These are phyloP conservation scores for Hypena proboscidalis DNA, from an alignment of 2,888 invertebrate genomes.

Conservation along the genomic window DNA sequence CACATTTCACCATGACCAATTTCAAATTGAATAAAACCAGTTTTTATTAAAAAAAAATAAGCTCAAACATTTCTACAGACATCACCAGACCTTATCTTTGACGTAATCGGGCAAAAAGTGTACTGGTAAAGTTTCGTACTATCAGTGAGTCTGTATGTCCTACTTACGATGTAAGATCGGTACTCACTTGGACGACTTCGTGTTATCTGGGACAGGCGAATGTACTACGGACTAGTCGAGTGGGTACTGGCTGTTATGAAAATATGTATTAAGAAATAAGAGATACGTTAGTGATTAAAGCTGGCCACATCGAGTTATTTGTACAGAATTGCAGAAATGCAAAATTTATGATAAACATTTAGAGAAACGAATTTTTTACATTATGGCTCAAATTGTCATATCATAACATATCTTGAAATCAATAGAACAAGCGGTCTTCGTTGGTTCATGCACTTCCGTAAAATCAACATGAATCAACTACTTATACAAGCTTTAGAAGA, in stretches of 20 bases:
- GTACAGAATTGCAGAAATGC: too few species aligned
- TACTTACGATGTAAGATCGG: conserved; percentile 44
- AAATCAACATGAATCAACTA: too few species aligned
- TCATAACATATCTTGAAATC: too few species aligned
- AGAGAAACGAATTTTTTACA: too few species aligned
- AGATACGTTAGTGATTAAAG: conserved; percentile 10
- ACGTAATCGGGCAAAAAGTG: conserved; percentile 3
- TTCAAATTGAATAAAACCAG: conserved; percentile 1
- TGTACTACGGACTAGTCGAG: conserved; percentile 36
- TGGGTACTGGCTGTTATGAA: conserved; percentile 36
- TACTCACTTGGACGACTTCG: conserved; percentile 51
- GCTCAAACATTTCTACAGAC: background rate
- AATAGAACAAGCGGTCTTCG: too few species aligned
- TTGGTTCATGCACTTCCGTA: too few species aligned
- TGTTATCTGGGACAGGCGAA: conserved; percentile 54
- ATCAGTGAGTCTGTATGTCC: conserved; percentile 27
- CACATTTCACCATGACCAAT: conserved; percentile 3
- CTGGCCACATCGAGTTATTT: conserved; percentile 3
- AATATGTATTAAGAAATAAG: conserved; percentile 31
- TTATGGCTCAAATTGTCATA: too few species aligned
- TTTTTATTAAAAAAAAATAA: background rate
- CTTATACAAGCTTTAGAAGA: too few species aligned
- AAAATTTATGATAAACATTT: too few species aligned
- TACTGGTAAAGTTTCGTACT: background rate
- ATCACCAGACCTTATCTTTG: conserved; percentile 3